Evolutionary conservation across 2,113 vertebrate genomes (phyloP), one percentile per base, ranked within the genome.

Genomic region (Pollachius pollachius): DNA sequence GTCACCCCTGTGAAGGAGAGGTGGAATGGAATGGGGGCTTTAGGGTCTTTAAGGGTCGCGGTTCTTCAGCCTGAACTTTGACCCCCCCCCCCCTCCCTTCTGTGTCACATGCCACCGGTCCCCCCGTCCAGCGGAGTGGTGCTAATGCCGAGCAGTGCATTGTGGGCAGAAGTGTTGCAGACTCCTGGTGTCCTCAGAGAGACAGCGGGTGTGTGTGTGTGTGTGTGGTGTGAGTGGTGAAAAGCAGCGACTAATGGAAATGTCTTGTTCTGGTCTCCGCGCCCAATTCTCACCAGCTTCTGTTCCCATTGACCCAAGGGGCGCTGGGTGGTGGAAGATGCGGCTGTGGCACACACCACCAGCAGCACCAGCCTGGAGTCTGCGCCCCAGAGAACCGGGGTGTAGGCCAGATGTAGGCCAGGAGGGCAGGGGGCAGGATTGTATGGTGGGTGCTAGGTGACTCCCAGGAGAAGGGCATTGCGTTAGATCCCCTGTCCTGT

Each of bases 231-330:
- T 34, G 65, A 72, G 74, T 66, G 75, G 64, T 79, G 86, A 81
- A 81, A 81, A 81, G 76, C 67, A 71, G 68, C 4, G 27, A 80
- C 85, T 91, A 91, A 92, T 91, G 92, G 91, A 91, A 89, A 92
- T 91, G 62, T 91, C 90, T 84, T 91, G 90, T 91, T 48, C 41
- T 34, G 69, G 64, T 76, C 76, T 80, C 18, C 0, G 67, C 72
- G 80, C 72, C 72, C 41, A 2, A 48, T 48, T 48, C 41, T 48
- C 41, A 48, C 41, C 41, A 48, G 41, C 41, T 9, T 48, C 41
- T 13, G 9, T 9, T 48, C 12, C 41, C 41, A 48, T 9, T 48
- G 5, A 48, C 41, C 41, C 41, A 48, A 48, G 41, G 11, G 41
- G 41, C 41, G 8, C 41, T 48, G 41, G 41, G 9, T 2, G 41